Conservation (phyloP, 2,113 vertebrate genomes). For the Phrynosoma blainvillii region DNA sequence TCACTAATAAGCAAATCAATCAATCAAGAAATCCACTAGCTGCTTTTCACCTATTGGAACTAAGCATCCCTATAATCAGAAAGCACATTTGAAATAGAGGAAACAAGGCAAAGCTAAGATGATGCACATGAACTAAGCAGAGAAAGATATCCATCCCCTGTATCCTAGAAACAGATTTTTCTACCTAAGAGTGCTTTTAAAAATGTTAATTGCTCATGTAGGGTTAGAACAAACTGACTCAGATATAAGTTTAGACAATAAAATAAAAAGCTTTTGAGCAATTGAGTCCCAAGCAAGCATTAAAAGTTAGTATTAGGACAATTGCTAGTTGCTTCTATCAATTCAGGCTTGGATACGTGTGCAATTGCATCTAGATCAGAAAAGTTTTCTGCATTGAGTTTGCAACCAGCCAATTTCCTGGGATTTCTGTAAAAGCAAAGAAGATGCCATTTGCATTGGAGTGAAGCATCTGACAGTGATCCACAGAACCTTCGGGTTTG, state of each 20-base stretch:
- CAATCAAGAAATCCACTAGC: background rate
- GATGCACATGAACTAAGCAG: conserved; percentile 63
- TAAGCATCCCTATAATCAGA: background rate
- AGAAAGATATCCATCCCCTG: conserved; percentile 58
- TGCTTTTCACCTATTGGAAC: background rate
- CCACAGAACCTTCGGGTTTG: background rate
- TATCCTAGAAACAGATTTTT: conserved; percentile 70
- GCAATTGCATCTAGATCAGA: background rate
- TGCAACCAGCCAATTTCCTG: background rate
- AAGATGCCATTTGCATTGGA: background rate
- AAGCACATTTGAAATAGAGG: conserved; percentile 11
- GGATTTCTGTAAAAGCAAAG: background rate
- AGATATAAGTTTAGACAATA: conserved; percentile 44
- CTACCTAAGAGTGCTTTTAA: conserved; percentile 29
- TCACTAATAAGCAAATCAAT: background rate
- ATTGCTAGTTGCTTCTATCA: background rate
- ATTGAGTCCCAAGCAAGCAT: conserved; percentile 37
- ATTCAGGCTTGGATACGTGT: background rate
- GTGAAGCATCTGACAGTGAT: background rate
- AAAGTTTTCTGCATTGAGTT: background rate
- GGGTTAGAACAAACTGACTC: conserved; percentile 47
- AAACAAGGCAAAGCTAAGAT: conserved; percentile 60
- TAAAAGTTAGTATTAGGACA: conserved; percentile 45
- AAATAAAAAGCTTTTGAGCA: conserved; percentile 40
- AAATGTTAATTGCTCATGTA: conserved; percentile 51